Base-by-base conservation (phyloP, 2,113 vertebrate species). In the Oreochromis spilurus region DNA sequence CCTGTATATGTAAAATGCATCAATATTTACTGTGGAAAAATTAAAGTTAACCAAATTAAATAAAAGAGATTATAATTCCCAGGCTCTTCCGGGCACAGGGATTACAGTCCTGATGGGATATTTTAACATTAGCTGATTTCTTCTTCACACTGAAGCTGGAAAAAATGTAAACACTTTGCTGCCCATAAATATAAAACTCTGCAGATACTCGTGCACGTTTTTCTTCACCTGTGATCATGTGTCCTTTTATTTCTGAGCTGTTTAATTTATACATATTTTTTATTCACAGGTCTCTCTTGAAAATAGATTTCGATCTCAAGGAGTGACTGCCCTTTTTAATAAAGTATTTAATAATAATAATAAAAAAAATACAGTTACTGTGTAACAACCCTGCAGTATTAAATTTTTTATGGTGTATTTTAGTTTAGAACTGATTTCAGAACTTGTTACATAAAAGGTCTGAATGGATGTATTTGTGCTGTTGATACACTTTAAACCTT, bases 341-440 rank as follows among this genome's bases (percentile, higher is more conserved):
- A 12, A 0, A 12, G 9, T 36, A 12, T 36, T n/a, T 36, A 62
- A 36, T 2, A 62, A 36, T 0, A 36, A 62, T 36, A 62, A 36
- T n/a, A 26, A 36, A 36, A 3, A 3, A 62, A 62, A 2, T 60
- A 3, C 60, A 40, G 62, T 38, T 21, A 67, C 19, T 40, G 36
- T 21, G 19, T 1, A 7, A 2, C 34, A 38, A 21, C 62, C 62
- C 62, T 67, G 62, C 34, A 38, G 36, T 9, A 67, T 67, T 38
- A n/a, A 21, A 12, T 0, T 13, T 38, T 67, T n/a, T 21, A 19
- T 34, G 60, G 10, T 21, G 10, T 21, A 13, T 65, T 67, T 21
- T 21, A 21, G 17, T 67, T 65, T 2, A 38, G 60, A 67, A 19
- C 24, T 58, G 55, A 16, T 0, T 29, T 58, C 55, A 58, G 26